A percentile compares a stretch with the other conserved stretches of the same genome.
Evolutionary conservation across 1,140 invertebrate species (phyloP).

Genomic region (Anagrus nilaparvatae): DNA sequence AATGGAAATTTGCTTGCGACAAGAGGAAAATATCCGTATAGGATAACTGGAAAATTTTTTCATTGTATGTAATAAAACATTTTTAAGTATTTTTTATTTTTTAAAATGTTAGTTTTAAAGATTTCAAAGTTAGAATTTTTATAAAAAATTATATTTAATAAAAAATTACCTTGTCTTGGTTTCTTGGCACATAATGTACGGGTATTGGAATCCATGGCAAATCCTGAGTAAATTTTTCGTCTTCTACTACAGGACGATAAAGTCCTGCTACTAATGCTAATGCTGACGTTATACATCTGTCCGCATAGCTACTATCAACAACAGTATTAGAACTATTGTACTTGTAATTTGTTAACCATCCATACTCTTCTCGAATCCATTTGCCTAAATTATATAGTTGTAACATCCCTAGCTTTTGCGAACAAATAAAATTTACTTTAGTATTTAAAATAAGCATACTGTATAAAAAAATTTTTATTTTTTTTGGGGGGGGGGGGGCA

Average conservation of each 20-base stretch:
- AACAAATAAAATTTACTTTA: constrained; percentile 13
- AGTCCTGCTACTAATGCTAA: constrained; percentile 71
- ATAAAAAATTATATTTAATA: too few relatives aligned
- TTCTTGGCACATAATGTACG: constrained; percentile 60
- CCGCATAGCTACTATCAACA: constrained; percentile 67
- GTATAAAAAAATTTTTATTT: not conserved
- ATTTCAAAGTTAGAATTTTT: too few relatives aligned
- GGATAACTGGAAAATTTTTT: too few relatives aligned
- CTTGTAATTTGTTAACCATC: constrained; percentile 50
- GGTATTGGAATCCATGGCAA: constrained; percentile 83
- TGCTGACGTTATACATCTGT: constrained; percentile 81
- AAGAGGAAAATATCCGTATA: too few relatives aligned
- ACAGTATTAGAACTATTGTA: constrained; percentile 55
- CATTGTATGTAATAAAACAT: too few relatives aligned
- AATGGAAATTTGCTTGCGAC: too few relatives aligned
- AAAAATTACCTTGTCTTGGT: constrained; percentile 61
- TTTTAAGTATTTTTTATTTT: too few relatives aligned
- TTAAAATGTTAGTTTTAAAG: too few relatives aligned
- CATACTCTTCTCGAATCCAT: constrained; percentile 59
- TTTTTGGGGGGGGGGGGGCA: too few relatives aligned
- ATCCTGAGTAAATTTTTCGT: constrained; percentile 60
- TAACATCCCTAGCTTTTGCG: constrained; percentile 65
- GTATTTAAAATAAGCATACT: constrained; percentile 1
- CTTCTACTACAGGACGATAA: constrained; percentile 60
- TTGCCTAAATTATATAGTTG: constrained; percentile 68